phyloP scores from a whole-genome alignment of 1,140 invertebrate genomes.

The Drosophila kurseongensis region DNA sequence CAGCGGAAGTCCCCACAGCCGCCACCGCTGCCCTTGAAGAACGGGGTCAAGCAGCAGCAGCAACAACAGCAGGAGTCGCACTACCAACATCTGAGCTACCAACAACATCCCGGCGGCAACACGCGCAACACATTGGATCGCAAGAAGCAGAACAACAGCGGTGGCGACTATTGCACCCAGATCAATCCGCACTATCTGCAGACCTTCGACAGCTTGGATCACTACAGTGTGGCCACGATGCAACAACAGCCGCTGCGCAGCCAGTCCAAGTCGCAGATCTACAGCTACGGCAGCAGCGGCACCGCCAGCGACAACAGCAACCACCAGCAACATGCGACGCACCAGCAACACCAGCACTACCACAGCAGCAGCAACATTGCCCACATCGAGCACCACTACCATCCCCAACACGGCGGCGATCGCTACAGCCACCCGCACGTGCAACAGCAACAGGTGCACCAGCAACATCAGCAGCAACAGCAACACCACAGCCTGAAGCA shows the following conservation, averaged over 20 bases:
- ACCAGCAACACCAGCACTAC: constrained; percentile 64
- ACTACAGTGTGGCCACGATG: constrained; percentile 73
- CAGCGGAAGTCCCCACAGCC: constrained; percentile 65
- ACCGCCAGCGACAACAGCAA: constrained; percentile 65
- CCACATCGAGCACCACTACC: constrained; percentile 72
- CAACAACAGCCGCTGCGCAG: constrained; percentile 74
- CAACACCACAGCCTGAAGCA: constrained; percentile 81
- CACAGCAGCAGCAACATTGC: constrained; percentile 70
- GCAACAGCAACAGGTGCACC: constrained; percentile 49
- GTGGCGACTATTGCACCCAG: constrained; percentile 72
- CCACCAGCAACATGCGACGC: constrained; percentile 50
- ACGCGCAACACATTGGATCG: constrained; percentile 75
- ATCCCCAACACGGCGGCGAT: constrained; percentile 48
- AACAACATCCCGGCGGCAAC: constrained; percentile 47
- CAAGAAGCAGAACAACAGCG: constrained; percentile 40
- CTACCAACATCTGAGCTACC: constrained; percentile 76
- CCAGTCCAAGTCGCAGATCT: constrained; percentile 80
- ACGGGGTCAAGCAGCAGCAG: constrained; percentile 59
- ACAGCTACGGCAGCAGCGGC: constrained; percentile 76
- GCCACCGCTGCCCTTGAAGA: constrained; percentile 73
- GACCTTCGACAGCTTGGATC: constrained; percentile 79
- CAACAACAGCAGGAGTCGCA: constrained; percentile 59
- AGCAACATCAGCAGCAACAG: constrained; percentile 50
- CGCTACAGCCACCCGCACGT: constrained; percentile 54
- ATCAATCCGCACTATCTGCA: constrained; percentile 81